A percentile compares a stretch with the other conserved stretches of the same genome.
phyloP scores from a whole-genome alignment of 1,140 invertebrate genomes.

The Melipona quadrifasciata region DNA sequence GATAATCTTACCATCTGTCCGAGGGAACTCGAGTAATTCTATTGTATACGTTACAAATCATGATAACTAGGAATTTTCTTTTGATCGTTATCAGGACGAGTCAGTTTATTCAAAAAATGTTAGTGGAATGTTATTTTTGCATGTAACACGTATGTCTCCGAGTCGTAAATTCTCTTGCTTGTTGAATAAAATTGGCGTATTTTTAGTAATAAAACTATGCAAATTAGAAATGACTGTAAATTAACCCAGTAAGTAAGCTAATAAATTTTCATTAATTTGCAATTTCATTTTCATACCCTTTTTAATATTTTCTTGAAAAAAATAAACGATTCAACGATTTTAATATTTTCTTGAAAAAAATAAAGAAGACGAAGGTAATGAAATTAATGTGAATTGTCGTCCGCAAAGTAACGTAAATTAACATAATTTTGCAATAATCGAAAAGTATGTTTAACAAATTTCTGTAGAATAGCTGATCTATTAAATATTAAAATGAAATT shows the following conservation, averaged over 20 bases:
- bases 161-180: not conserved
- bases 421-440: not conserved
- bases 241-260: not conserved
- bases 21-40: not conserved
- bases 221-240: not conserved
- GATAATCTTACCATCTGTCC: constrained; percentile 1
- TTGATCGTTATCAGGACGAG: not conserved
- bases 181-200: not conserved
- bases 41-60: too few relatives aligned
- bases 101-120: not conserved
- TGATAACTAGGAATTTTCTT: not conserved
- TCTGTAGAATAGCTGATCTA: not conserved
- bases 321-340: not conserved
- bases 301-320: not conserved
- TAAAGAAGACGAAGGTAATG: not conserved
- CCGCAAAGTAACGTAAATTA: not conserved
- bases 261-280: not conserved
- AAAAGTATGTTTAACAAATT: not conserved
- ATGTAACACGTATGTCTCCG: not conserved
- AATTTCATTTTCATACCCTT: not conserved
- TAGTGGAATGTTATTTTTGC: not conserved
- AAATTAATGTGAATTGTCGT: not conserved
- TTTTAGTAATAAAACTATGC: not conserved
- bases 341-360: not conserved
- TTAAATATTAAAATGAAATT: not conserved